Base-by-base conservation (phyloP, 2,888 invertebrate species). In the Ophion obscuratus region DNA sequence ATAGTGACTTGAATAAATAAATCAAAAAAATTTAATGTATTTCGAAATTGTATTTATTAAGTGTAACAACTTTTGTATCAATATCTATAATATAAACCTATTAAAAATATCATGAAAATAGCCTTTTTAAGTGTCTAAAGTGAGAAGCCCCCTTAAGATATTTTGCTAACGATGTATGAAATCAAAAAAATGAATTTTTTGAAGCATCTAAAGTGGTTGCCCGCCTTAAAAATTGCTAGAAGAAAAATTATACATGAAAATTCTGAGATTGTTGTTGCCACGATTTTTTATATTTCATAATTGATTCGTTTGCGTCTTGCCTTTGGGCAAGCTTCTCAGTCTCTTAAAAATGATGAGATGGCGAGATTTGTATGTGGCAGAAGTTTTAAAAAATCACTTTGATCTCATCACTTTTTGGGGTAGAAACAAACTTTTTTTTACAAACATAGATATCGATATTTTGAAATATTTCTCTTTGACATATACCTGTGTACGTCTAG, bases 401-500 rank as follows among this genome's bases (percentile, higher is more conserved):
- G 2, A 53, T 17, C 53, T 53, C 53, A 53, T 53, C 53, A 53
- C 14, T 53, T 53, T 17, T 53, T 53, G 17, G 17, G 17, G 17
- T 2, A 17, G 17, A 5, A 53, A 53, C 14, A 17, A 20, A 1
- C 61, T 7, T 61, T 61, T 61, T 61, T 20, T 61, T 9, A 61
- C 24, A 6, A 61, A 61, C 2, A 5, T 57, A n/a, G 10, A n/a
- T 10, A 68, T 61, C 20, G 40, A 74, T 40, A 24, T 36, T 66
- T 9, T 53, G 47, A 59, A 76, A 71, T 47, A 68, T 76, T 64
- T 57, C 36, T 57, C 76, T 64, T 81, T 84, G 80, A 75, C 80
- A 80, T 10, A 27, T 76, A 70, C 80, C 61, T 84, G 27, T 59
- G 44, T 31, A 36, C 68, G 76, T 85, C 31, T 76, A 89, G 89